Evolutionary conservation across 1,140 invertebrate species (phyloP), one percentile per base, ranked within the genome.

Genomic region (Gryon sp.): DNA sequence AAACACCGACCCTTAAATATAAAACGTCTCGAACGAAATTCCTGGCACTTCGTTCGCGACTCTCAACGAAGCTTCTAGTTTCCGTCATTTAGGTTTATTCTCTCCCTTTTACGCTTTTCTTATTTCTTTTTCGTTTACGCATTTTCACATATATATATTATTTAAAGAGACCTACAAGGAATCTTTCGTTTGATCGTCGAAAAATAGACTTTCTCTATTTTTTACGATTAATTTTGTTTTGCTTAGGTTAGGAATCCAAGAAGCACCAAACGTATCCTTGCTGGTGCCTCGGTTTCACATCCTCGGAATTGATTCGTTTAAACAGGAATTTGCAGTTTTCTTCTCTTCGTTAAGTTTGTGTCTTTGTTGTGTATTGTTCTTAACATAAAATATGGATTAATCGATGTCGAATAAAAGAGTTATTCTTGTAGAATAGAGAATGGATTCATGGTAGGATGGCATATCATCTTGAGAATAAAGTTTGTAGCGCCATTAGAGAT

Each of bases 391-490:
- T 59, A 65, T 46, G 28, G 60, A 73, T 69, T 15, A 73, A 77
- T 75, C 69, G 73, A 62, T 77, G 73, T 77, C 46, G 52, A 8
- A 63, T 68, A 22, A 73, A 45, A 70, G 50, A 66, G 32, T 65
- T 19, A 19, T 45, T 60, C 32, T 9, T 8, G 60, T 20, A 32
- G 11, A 11, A 24, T 32, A 7, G 36, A 41, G 45, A 36, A 45
- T 46, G 48, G 41, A n/a, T 68, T 66, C 38, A 59, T 30, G 48
- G 45, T 6, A 22, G 24, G 50, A 36, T 65, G 53, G 80, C 86
- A 84, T 79, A 89, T 89, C 87, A 89, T 87, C 88, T 89, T 14
- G 82, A 84, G 30, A 87, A 45, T 55, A 83, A 81, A 66, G 66
- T 75, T 30, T 82, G 79, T 5, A 84, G 46, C 28, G 77, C 66